Evolutionary conservation across 2,797 vertebrate species (phyloP), one percentile per base, ranked within the genome.

Genomic region (Mastacembelus armatus): DNA sequence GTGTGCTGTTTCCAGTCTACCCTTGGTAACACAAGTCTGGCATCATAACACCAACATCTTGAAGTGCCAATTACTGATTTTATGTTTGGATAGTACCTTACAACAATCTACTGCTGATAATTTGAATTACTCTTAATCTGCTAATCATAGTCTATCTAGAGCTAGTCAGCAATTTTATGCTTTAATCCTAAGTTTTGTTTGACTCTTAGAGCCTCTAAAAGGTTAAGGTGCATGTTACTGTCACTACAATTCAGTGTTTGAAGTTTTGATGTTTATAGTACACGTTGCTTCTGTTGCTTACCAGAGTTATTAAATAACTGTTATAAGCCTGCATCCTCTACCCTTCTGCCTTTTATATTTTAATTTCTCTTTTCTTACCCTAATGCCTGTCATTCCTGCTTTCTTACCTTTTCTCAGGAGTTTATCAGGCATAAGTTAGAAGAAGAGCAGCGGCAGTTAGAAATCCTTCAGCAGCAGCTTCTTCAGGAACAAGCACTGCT

Each of bases 401-500:
- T 83, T 57, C 66, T 61, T 29, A 49, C 84, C 43, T n/a, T 70
- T 92, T 84, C 87, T 78, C 92, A 97, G 96, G 96, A 98, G 77
- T 97, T 96, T 92, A 97, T 98, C 83, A 95, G 96, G 86, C 95
- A 97, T 87, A 96, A 96, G 92, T 94, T 98, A 90, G 96, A 98
- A 89, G 96, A 97, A 83, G 96, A 97, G 89, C 96, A 97, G 92
- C 92, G 96, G 48, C 96, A 98, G 91, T 94, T 98, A 91, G 96
- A 98, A 91, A 96, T 97, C 83, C 95, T 98, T 57, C 96, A 98
- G 91, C 96, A 98, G 93, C 96, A 98, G 93, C 88, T 98, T 88
- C 95, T 97, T 83, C 96, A 98, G 93, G 96, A 98, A 89, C 96
- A 98, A 89, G 96, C 96, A 32, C 90, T 98, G 74, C 95, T 98